Evolutionary conservation across 2,888 invertebrate species (phyloP).

Genomic region (Microctonus brassicae): DNA sequence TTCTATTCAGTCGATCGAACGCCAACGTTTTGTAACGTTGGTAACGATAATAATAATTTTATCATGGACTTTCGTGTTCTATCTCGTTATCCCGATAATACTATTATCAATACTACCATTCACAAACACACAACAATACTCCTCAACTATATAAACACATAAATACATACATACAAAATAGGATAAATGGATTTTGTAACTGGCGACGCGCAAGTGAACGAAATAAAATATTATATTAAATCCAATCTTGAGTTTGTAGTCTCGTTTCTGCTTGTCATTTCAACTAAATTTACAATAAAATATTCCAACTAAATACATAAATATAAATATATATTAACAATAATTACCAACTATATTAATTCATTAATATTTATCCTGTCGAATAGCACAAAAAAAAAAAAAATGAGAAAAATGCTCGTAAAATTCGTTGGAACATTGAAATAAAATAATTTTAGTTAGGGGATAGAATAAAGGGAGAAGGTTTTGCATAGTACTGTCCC

Average conservation of each 20-base stretch:
- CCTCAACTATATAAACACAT: not conserved
- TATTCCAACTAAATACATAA: not conserved
- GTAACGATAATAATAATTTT: slow-evolving; percentile 29
- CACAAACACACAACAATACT: not conserved
- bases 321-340: not conserved
- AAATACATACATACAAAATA: not conserved
- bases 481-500: slow-evolving; percentile 10
- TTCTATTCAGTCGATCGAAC: not conserved
- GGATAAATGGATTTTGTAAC: slow-evolving; percentile 21
- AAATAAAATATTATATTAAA: slow-evolving; percentile 20
- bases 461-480: too few relatives aligned
- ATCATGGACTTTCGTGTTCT: slow-evolving; percentile 25
- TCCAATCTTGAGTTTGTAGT: slow-evolving; percentile 9
- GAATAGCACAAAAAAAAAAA: not conserved
- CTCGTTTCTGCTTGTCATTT: not conserved
- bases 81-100: slow-evolving; percentile 31
- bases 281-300: not conserved
- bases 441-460: not conserved
- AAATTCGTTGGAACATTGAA: not conserved
- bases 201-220: slow-evolving; percentile 15
- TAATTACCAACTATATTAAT: too few relatives aligned
- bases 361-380: not conserved
- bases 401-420: not conserved
- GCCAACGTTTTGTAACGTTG: slow-evolving; percentile 13
- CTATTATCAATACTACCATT: slow-evolving; percentile 19